These are phyloP conservation scores for Atethmia centrago DNA, from an alignment of 2,888 invertebrate genomes.

Conservation along the genomic window DNA sequence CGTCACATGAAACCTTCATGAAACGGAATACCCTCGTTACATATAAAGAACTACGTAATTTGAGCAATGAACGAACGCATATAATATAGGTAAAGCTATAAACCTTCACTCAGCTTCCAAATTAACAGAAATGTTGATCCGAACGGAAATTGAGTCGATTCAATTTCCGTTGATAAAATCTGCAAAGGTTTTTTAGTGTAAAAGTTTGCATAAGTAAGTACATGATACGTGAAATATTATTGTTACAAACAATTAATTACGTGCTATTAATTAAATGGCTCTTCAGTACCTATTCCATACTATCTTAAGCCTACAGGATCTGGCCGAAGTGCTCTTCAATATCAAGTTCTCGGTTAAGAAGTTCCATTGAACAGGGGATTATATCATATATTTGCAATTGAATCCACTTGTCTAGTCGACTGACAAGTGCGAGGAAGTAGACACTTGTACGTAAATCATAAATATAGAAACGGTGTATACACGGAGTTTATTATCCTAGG, in stretches of 20 bases:
- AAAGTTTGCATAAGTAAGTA: neutral
- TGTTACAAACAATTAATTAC: neutral
- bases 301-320: neutral
- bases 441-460: neutral
- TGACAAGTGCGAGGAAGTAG: neutral
- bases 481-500: too few species aligned
- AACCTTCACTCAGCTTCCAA: neutral
- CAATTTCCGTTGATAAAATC: slow-evolving; percentile 50
- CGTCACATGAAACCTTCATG: slow-evolving; percentile 11
- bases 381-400: neutral
- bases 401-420: neutral
- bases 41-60: neutral
- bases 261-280: slow-evolving; percentile 3
- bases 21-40: slow-evolving; percentile 9
- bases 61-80: neutral
- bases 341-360: slow-evolving; percentile 1
- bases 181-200: slow-evolving; percentile 15
- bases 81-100: neutral
- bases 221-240: neutral
- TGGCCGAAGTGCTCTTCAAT: slow-evolving; percentile 1
- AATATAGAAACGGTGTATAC: too few species aligned
- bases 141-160: slow-evolving; percentile 49
- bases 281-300: slow-evolving; percentile 3
- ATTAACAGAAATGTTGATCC: slow-evolving; percentile 29
- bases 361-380: neutral